Evolutionary conservation across 2,797 vertebrate species (phyloP).

Genomic region (Centropyge bicolor): DNA sequence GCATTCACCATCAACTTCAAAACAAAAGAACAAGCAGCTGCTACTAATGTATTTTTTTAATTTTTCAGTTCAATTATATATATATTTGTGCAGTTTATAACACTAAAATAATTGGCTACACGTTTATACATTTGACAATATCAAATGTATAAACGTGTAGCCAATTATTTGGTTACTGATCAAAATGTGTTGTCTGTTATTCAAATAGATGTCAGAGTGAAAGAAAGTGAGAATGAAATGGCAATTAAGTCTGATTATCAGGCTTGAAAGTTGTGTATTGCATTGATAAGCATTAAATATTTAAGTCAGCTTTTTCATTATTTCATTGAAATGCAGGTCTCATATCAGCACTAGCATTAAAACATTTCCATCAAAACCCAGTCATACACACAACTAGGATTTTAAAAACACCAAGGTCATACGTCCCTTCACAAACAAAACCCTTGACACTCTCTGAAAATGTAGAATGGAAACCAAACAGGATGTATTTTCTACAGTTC

Average conservation of each 20-base stretch:
- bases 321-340: background rate
- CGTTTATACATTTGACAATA: background rate
- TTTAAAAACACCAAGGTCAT: too few species aligned
- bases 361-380: too few species aligned
- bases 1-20: background rate
- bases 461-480: background rate
- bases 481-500: too few species aligned
- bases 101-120: background rate
- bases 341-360: background rate
- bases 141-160: background rate
- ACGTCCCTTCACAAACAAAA: too few species aligned
- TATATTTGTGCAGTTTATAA: background rate
- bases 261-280: background rate
- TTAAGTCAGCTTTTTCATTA: background rate
- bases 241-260: background rate
- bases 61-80: background rate
- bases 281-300: background rate
- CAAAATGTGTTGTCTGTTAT: background rate
- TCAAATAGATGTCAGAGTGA: background rate
- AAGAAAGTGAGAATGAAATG: background rate
- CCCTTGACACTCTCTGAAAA: too few species aligned
- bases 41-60: background rate
- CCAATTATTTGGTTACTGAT: background rate
- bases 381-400: background rate
- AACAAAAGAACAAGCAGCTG: constrained; percentile 8